Evolutionary conservation across 2,888 invertebrate species (phyloP), one percentile per base, ranked within the genome.

Genomic region (Siphlonurus alternatus): DNA sequence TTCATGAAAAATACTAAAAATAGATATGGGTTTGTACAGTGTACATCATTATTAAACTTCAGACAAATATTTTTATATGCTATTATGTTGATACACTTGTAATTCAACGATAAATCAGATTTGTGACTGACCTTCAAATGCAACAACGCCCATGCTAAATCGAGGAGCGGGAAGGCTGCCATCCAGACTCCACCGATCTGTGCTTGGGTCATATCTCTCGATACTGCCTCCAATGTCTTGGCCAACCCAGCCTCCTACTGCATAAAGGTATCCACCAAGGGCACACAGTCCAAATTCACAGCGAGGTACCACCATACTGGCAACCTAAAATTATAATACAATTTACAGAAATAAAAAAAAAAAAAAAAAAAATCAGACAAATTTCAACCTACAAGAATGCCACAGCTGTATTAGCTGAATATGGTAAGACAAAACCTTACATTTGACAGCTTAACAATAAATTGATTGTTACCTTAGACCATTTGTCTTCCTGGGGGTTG

Each of bases 171-270:
- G 89, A 78, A 94, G 83, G 71, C 85, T 83, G 0, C 88, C 92
- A 64, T 85, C 82, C 60, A 87, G 76, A 25, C 81, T 80, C 94
- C 95, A 95, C 67, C 82, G 80, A 73, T 92, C 85, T 38, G 81
- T 78, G 65, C 84, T 79, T 0, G 93, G 89, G 74, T 93, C 89
- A 73, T 91, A 95, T 70, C 87, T 83, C 74, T 95, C 95, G 67
- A 95, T 89, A 0, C 89, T 86, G 23, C 88, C 87, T 1, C 92
- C 93, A 74, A 94, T 91, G 73, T 93, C 92, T 66, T 89, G 88
- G 0, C 93, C 94, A 38, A 94, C 87, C 93, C 94, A 94, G 2
- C 95, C 95, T 59, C 95, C 94, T 70, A 95, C 85, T 0, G 93
- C 93, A 73, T 89, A 92, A 66, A 95, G 76, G 71, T 83, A 83